Percentiles rank a stretch among this genome's conserved stretches.
These are phyloP conservation scores for Eleutherodactylus coqui DNA, from an alignment of 2,797 vertebrate species.

Conservation along the genomic window DNA sequence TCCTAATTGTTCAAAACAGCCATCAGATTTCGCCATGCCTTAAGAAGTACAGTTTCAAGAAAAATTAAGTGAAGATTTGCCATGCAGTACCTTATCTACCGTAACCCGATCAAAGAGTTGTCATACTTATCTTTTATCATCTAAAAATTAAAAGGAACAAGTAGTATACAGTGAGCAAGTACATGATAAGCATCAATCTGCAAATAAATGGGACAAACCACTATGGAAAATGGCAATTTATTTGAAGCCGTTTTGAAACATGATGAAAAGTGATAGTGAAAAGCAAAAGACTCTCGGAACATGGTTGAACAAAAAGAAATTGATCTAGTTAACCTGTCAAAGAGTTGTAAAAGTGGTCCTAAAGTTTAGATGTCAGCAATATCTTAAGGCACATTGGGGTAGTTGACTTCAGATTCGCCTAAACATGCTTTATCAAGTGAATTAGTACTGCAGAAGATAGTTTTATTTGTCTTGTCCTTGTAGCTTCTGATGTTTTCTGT, in stretches of 20 bases:
- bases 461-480: conserved; percentile 22
- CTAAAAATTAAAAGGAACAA: too few relatives aligned
- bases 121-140: too few relatives aligned
- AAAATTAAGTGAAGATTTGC: too few relatives aligned
- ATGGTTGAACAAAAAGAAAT: background rate
- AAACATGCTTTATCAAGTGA: background rate
- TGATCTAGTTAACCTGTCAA: background rate
- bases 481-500: background rate
- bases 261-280: background rate
- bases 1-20: too few relatives aligned
- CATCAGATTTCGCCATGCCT: too few relatives aligned
- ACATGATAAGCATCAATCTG: background rate
- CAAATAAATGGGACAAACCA: background rate
- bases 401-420: background rate
- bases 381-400: background rate
- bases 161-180: too few relatives aligned
- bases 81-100: too few relatives aligned
- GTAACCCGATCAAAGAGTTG: too few relatives aligned
- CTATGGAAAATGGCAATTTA: background rate
- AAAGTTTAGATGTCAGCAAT: background rate
- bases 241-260: background rate
- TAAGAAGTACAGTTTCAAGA: too few relatives aligned
- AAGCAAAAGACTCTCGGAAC: background rate
- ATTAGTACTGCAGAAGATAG: background rate
- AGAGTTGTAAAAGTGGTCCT: background rate